Evolutionary conservation across 1,140 invertebrate genomes (phyloP).

Genomic region (Lamellibrachia luymesi): DNA sequence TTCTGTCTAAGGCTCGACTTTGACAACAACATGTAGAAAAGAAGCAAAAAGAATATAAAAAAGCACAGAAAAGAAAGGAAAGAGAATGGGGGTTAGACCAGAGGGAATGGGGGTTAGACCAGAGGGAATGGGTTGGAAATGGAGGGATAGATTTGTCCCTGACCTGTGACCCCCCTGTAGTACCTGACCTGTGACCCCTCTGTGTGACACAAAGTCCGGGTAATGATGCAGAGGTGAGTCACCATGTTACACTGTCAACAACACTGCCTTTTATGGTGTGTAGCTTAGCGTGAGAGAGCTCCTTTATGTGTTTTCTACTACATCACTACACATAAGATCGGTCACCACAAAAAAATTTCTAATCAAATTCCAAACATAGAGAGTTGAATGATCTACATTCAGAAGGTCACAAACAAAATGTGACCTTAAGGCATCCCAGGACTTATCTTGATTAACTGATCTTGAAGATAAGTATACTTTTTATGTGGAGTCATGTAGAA

Average conservation of each 20-base stretch:
- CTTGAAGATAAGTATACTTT: background rate
- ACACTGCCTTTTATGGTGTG: background rate
- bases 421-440: background rate
- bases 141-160: background rate
- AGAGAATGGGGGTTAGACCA: background rate
- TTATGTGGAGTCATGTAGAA: background rate
- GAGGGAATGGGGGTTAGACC: background rate
- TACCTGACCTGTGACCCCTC: background rate
- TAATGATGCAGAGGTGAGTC: background rate
- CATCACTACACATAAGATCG: background rate
- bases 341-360: background rate
- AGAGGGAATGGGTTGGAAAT: too few relatives aligned
- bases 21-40: background rate
- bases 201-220: background rate
- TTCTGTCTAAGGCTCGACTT: background rate
- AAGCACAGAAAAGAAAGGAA: background rate
- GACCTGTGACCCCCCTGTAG: background rate
- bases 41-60: background rate
- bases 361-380: background rate
- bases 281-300: background rate
- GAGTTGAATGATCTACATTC: background rate
- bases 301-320: background rate
- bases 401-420: background rate
- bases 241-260: background rate
- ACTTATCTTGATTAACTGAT: background rate